Percentiles rank a stretch among this genome's conserved stretches.
Conservation (phyloP, 2,113 vertebrate genomes). For the Scartelaos histophorus region DNA sequence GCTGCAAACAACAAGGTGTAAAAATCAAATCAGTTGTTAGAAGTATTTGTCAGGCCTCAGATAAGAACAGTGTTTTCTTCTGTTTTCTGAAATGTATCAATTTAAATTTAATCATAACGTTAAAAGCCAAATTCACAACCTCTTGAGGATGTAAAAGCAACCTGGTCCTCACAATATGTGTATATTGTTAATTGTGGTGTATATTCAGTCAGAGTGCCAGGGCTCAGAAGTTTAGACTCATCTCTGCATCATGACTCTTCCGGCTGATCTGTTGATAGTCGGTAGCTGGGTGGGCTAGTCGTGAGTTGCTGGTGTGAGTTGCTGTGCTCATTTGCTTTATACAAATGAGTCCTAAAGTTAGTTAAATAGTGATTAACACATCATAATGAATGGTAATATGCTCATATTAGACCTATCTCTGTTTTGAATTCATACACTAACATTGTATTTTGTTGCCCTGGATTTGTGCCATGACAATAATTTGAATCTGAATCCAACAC, state of each 20-base stretch:
- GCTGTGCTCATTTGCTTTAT: too few relatives aligned
- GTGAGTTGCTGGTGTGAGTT: constrained; percentile 42
- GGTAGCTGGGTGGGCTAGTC: constrained; percentile 65
- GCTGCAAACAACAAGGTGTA: constrained; percentile 22
- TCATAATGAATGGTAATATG: too few relatives aligned
- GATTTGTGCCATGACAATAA: too few relatives aligned
- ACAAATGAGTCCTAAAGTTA: too few relatives aligned
- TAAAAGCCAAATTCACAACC: neutral
- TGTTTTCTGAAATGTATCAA: neutral
- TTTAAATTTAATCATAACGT: neutral
- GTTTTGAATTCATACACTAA: too few relatives aligned
- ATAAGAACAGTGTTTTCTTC: neutral
- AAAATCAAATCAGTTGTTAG: constrained; percentile 4
- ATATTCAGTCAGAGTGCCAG: constrained; percentile 39
- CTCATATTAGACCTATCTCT: too few relatives aligned
- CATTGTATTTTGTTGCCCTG: too few relatives aligned
- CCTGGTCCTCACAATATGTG: too few relatives aligned
- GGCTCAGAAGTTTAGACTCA: constrained; percentile 75
- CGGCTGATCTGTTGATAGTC: constrained; percentile 70
- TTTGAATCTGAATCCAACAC: neutral
- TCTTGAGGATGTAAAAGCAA: too few relatives aligned
- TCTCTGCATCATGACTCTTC: constrained; percentile 65
- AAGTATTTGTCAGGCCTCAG: neutral
- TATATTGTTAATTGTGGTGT: neutral
- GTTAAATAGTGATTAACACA: too few relatives aligned